Conservation (phyloP, 2,113 vertebrate species). For the Callaeas wilsoni region DNA sequence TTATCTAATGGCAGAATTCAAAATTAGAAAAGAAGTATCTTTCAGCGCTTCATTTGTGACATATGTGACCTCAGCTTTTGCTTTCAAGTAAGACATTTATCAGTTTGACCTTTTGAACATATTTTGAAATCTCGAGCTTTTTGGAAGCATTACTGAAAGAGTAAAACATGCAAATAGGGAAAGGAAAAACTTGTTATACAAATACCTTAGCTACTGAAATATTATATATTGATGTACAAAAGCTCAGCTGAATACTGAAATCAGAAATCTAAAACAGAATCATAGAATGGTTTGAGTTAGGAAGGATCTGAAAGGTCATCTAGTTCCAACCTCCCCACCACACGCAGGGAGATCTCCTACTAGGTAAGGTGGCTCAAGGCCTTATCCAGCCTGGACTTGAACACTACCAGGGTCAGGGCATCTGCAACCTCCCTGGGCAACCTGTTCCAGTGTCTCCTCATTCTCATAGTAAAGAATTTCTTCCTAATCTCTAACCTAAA, state of each 20-base stretch:
- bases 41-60: neutral
- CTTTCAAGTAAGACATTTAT: neutral
- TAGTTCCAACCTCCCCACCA: neutral
- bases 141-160: neutral
- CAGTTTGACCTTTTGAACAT: neutral
- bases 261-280: neutral
- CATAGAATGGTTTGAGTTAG: neutral
- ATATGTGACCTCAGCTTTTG: neutral
- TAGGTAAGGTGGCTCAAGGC: neutral
- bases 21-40: neutral
- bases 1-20: neutral
- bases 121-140: neutral
- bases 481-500: neutral
- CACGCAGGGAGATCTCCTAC: neutral
- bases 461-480: neutral
- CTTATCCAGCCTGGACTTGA: neutral
- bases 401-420: neutral
- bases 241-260: neutral
- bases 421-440: too few species aligned
- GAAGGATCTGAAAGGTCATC: neutral
- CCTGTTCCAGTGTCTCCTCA: neutral
- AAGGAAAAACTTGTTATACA: neutral
- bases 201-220: neutral
- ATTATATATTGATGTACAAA: neutral
- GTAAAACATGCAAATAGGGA: neutral